Evolutionary conservation across 2,113 vertebrate species (phyloP).

Genomic region (Ammodytes marinus): DNA sequence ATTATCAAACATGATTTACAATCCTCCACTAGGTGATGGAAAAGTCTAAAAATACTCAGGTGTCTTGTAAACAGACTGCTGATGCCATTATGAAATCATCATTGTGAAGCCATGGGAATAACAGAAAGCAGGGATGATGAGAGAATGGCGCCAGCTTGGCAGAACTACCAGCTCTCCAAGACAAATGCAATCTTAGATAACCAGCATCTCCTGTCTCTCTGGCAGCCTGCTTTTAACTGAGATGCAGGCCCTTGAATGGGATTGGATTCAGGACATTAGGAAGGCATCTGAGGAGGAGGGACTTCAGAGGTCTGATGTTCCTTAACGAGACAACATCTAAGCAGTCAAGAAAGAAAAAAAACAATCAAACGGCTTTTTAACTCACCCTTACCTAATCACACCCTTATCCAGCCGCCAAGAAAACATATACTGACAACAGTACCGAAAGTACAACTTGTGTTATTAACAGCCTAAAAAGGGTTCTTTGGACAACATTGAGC

Average conservation of each 20-base stretch:
- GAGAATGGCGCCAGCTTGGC: conserved; percentile 44
- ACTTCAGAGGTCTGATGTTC: conserved; percentile 1
- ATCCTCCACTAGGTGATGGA: conserved; percentile 1
- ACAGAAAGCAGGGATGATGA: conserved; percentile 14
- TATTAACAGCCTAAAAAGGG: not conserved
- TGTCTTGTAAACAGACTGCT: conserved; percentile 45
- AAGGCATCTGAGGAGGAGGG: not conserved
- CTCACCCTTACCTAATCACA: not conserved
- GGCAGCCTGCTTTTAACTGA: conserved; percentile 41
- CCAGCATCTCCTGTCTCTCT: conserved; percentile 33
- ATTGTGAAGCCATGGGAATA: conserved; percentile 38
- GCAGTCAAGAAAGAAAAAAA: not conserved
- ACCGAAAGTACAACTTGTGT: not conserved
- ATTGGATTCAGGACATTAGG: conserved; percentile 13
- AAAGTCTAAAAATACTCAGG: conserved; percentile 55
- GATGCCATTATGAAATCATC: conserved; percentile 45
- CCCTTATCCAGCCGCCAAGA: not conserved
- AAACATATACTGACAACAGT: not conserved
- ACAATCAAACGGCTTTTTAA: not conserved
- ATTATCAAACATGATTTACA: not conserved
- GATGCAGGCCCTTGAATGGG: conserved; percentile 18
- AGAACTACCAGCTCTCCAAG: conserved; percentile 43
- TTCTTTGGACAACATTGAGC: not conserved
- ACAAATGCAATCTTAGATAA: conserved; percentile 68
- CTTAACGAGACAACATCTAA: not conserved